Base-by-base conservation (phyloP, 2,113 vertebrate species). In the Heliornis fulica region DNA sequence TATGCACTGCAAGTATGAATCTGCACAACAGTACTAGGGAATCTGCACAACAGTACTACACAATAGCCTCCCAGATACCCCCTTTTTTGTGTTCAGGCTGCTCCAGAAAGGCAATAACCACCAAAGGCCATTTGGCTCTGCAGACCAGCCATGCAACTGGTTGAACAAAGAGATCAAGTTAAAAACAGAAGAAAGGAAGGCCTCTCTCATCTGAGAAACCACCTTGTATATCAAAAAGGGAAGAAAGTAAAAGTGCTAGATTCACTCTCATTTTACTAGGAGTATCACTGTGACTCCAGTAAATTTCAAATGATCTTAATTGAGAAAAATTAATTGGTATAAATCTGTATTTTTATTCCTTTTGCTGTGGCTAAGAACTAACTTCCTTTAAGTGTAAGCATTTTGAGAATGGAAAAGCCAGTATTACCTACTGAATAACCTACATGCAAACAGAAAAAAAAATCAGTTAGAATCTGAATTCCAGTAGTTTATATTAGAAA, bases 11-110 rank as follows among this genome's bases (percentile, higher is more conserved):
- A 91, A 65, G 2, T 28, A 29, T 17, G 19, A 80, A 69, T 68
- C 23, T 20, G 9, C 36, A 51, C 10, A 54, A 66, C 18, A 66
- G 34, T 8, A 43, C 1, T 48, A 43, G n/a, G n/a, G n/a, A n/a
- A n/a, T n/a, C n/a, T n/a, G n/a, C n/a, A 11, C 46, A 54, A 66
- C 18, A 66, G 34, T 8, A 43, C 1, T 48, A 43, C 1, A 1
- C 48, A 41, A 34, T 43, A 40, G 9, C 8, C 22, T 76, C 56
- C 46, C 83, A 36, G 78, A 21, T 26, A 78, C 89, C 41, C 7
- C 50, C 25, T 63, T 31, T 31, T 59, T 83, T 60, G 22, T 32
- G 29, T 75, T 21, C 63, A 51, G 45, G 13, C 26, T 66, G 32
- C 59, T 89, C 43, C 46, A 81, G 64, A 80, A 74, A 63, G 25